Evolutionary conservation across 2,797 vertebrate species (phyloP).

Genomic region (Sebastes ruberrimus): DNA sequence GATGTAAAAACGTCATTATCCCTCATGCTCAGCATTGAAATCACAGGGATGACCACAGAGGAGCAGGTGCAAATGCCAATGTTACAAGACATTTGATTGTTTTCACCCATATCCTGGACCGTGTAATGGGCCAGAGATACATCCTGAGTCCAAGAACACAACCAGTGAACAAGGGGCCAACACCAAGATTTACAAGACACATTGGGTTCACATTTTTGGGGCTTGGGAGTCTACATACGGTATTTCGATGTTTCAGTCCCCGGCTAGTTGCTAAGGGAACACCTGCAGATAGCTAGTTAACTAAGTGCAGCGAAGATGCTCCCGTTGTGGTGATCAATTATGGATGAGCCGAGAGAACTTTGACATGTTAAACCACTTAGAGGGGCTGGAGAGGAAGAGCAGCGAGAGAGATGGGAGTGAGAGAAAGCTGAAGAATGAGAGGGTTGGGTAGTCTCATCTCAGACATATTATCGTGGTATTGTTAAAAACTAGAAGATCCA

Average conservation of each 20-base stretch:
- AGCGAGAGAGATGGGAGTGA: constrained; percentile 56
- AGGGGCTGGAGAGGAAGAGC: constrained; percentile 69
- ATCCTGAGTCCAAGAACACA: constrained; percentile 49
- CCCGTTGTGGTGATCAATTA: constrained; percentile 82
- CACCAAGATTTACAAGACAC: constrained; percentile 69
- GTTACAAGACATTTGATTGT: constrained; percentile 61
- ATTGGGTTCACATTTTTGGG: constrained; percentile 66
- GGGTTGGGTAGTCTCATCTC: constrained; percentile 31
- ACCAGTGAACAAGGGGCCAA: constrained; percentile 65
- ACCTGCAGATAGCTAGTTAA: constrained; percentile 84
- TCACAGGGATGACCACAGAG: constrained; percentile 41
- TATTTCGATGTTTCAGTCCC: constrained; percentile 58
- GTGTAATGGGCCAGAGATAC: constrained; percentile 53
- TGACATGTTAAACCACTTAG: constrained; percentile 88
- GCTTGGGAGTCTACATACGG: constrained; percentile 43
- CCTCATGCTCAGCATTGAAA: not conserved
- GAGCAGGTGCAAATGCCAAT: constrained; percentile 25
- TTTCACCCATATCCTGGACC: constrained; percentile 47
- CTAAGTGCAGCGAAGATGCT: constrained; percentile 82
- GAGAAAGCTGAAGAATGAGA: constrained; percentile 42
- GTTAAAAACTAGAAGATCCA: constrained; percentile 39
- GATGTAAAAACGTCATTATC: not conserved
- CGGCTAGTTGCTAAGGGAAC: constrained; percentile 80
- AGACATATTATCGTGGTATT: constrained; percentile 50
- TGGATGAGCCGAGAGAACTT: constrained; percentile 83